These are phyloP conservation scores for Allolobophora icterica DNA, from an alignment of 2,888 invertebrate species.

Conservation along the genomic window DNA sequence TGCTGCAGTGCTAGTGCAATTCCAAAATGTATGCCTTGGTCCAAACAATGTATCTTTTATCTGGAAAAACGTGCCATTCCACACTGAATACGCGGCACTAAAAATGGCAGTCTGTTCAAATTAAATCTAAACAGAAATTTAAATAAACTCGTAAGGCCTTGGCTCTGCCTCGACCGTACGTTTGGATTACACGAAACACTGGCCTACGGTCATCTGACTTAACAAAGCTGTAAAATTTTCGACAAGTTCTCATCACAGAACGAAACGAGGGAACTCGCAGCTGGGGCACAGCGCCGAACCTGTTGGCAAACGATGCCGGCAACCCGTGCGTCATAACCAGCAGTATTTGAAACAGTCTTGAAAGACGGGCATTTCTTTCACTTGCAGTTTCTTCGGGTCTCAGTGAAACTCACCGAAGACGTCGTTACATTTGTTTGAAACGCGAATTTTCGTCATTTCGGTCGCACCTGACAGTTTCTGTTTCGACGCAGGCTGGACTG, in stretches of 20 bases:
- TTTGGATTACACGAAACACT: neutral
- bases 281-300: neutral
- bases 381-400: neutral
- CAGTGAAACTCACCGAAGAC: neutral
- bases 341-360: neutral
- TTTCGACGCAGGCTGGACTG: neutral
- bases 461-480: neutral
- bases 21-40: neutral
- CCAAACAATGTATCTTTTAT: neutral
- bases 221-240: neutral
- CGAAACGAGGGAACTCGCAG: slow-evolving; percentile 1
- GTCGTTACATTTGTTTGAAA: slow-evolving; percentile 2
- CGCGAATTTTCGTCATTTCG: neutral
- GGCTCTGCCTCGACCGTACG: neutral
- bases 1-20: neutral
- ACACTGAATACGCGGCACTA: neutral
- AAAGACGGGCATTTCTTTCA: neutral
- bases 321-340: neutral
- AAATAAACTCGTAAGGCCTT: neutral
- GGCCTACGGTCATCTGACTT: neutral
- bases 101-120: neutral
- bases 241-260: slow-evolving; percentile 17
- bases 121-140: slow-evolving; percentile 2
- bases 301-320: neutral
- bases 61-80: neutral